A percentile compares a stretch with the other conserved stretches of the same genome.
These are phyloP conservation scores for Agrotis ipsilon DNA, from an alignment of 2,888 invertebrate genomes.

Conservation along the genomic window DNA sequence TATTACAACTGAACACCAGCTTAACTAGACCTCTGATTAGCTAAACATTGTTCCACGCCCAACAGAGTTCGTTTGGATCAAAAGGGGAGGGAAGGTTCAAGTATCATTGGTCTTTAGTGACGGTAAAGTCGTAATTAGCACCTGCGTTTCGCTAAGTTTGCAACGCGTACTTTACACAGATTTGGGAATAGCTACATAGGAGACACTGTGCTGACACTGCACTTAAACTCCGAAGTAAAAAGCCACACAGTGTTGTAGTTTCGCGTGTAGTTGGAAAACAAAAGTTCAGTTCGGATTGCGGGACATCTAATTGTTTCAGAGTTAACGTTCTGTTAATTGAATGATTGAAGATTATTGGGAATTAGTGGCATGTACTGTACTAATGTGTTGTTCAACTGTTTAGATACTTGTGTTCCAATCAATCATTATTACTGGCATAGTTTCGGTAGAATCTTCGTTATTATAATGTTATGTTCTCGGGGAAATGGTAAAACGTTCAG, in stretches of 20 bases:
- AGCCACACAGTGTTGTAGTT: conserved; percentile 48
- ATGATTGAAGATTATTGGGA: conserved; percentile 62
- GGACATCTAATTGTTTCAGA: conserved; percentile 57
- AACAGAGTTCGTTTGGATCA: conserved; percentile 4
- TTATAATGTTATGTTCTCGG: background rate
- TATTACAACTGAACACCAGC: conserved; percentile 52
- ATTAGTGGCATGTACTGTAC: conserved; percentile 44
- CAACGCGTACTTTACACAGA: conserved; percentile 71
- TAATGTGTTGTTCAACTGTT: conserved; percentile 26
- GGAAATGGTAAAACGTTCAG: background rate
- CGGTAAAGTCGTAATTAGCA: conserved; percentile 82
- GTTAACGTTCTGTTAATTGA: conserved; percentile 64
- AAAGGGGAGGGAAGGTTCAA: conserved; percentile 62
- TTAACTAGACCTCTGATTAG: conserved; percentile 34
- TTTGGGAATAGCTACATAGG: conserved; percentile 38
- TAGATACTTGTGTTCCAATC: conserved; percentile 19
- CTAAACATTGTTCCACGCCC: conserved; percentile 8
- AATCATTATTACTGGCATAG: conserved; percentile 4
- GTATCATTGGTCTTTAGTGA: conserved; percentile 64
- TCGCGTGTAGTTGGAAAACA: conserved; percentile 50
- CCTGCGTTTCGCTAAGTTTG: conserved; percentile 82
- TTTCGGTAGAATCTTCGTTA: conserved; percentile 15
- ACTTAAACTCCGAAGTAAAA: conserved; percentile 25
- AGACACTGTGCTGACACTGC: conserved; percentile 45
- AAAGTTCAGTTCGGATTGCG: conserved; percentile 45